Base-by-base conservation (phyloP, 1,140 invertebrate genomes). In the Pogonus chalceus region DNA sequence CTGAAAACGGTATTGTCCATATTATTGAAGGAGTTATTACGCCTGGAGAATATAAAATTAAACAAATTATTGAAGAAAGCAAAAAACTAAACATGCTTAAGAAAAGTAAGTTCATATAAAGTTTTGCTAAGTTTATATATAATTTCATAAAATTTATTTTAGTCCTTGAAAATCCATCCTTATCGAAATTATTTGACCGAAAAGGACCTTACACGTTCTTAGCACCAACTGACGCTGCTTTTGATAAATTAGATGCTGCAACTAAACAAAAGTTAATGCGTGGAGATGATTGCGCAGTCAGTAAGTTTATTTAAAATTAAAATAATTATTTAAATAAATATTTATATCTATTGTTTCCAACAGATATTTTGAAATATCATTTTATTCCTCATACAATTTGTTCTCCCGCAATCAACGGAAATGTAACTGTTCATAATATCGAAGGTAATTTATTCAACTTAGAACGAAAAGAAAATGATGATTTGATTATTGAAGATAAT, bases 1-100 rank as follows among this genome's bases (percentile, higher is more conserved):
- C 82, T 0, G 76, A 76, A 26, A 85, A 86, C 63, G 84, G 83
- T 20, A 75, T 86, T 2, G 74, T 86, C 1, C 82, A 87, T 62
- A 69, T 86, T 0, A 74, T 87, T 4, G 78, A 79, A 35, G 72
- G 75, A 20, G 72, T 85, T 2, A 70, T 86, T 2, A 74, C 77
- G 50, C 82, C 81, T 1, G 68, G 76, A 10, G 68, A 57, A 35
- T 64, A 70, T 20, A 66, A 59, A 49, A 62, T 77, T 1, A 67
- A 69, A 63, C 66, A 73, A 23, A 66, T 76, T 23, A 70, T 77
- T 20, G 56, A 61, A 4, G 58, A 63, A 51, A 55, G 66, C 51
- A 60, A 60, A 9, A 63, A 65, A 55, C 53, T 68, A 18, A 61
- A 55, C 20, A 62, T 57, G 49, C 61, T 72, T 23, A 64, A 67